These are phyloP conservation scores for Ageneiosus marmoratus DNA, from an alignment of 2,113 vertebrate genomes.

Conservation along the genomic window DNA sequence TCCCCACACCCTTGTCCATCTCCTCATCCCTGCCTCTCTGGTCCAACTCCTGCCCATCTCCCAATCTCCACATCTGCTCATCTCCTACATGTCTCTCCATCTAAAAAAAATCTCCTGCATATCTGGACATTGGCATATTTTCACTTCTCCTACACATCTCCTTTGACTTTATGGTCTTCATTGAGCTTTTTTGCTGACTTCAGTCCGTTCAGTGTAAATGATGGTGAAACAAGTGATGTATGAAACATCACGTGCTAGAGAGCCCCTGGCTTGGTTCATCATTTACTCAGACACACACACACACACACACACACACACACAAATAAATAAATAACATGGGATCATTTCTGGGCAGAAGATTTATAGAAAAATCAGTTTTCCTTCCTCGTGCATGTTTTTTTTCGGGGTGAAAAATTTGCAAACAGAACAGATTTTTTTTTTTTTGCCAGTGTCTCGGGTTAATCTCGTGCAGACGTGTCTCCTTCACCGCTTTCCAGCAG, in stretches of 20 bases:
- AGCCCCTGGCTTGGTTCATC: background rate
- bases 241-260: slow-evolving; percentile 13
- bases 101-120: no score
- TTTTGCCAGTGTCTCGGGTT: slow-evolving; percentile 63
- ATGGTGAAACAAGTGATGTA: slow-evolving; percentile 35
- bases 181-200: slow-evolving; percentile 21
- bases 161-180: background rate
- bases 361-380: slow-evolving; percentile 41
- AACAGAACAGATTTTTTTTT: slow-evolving; percentile 55
- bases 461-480: slow-evolving; percentile 68
- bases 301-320: background rate
- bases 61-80: no score
- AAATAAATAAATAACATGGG: slow-evolving; percentile 3
- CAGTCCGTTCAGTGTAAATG: slow-evolving; percentile 2
- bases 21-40: no score
- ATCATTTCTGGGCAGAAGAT: slow-evolving; percentile 12
- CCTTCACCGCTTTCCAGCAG: slow-evolving; percentile 72
- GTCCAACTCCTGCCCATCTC: no score
- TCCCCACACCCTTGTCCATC: no score
- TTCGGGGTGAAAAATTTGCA: slow-evolving; percentile 54
- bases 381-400: slow-evolving; percentile 36
- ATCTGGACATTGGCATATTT: background rate
- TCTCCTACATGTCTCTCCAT: no score
- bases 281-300: background rate
- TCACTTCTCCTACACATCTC: background rate